Conservation (phyloP, 2,797 vertebrate genomes). For the Apogon talboti region DNA sequence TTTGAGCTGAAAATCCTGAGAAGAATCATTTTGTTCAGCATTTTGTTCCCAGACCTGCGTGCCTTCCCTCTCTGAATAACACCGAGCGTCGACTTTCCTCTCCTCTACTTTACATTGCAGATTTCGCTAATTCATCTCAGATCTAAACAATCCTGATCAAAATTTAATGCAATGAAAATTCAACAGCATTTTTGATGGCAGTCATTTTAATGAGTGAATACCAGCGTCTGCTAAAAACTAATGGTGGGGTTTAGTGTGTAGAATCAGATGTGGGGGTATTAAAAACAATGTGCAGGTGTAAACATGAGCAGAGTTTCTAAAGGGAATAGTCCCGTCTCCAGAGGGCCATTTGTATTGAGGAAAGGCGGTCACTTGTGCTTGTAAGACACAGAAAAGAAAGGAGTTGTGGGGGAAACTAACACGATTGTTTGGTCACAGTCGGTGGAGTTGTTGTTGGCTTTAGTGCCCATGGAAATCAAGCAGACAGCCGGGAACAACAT, state of each 20-base stretch:
- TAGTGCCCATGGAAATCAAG: slow-evolving; percentile 58
- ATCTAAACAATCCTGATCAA: too few relatives aligned
- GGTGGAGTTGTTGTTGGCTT: slow-evolving; percentile 52
- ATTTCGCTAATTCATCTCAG: too few relatives aligned
- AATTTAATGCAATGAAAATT: too few relatives aligned
- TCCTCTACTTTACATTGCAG: too few relatives aligned
- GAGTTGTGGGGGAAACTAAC: slow-evolving; percentile 56
- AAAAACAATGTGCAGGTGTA: slow-evolving; percentile 2
- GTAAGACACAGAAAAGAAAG: slow-evolving; percentile 40
- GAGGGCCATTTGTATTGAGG: slow-evolving; percentile 7
- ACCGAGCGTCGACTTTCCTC: too few relatives aligned
- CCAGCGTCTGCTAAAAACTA: too few relatives aligned
- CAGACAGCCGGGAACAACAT: slow-evolving; percentile 56
- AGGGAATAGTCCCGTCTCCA: slow-evolving; percentile 22
- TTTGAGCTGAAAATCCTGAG: too few relatives aligned
- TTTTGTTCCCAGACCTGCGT: too few relatives aligned
- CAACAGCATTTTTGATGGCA: too few relatives aligned
- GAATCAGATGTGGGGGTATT: background rate
- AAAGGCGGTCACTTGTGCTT: slow-evolving; percentile 24
- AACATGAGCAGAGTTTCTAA: slow-evolving; percentile 1
- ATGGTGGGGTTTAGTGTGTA: background rate
- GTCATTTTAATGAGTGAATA: too few relatives aligned
- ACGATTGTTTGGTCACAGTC: slow-evolving; percentile 75
- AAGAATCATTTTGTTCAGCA: too few relatives aligned
- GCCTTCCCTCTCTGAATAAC: too few relatives aligned